Percentiles rank a stretch among this genome's conserved stretches.
These are phyloP conservation scores for Cheumatopsyche charites DNA, from an alignment of 1,140 invertebrate genomes.

Conservation along the genomic window DNA sequence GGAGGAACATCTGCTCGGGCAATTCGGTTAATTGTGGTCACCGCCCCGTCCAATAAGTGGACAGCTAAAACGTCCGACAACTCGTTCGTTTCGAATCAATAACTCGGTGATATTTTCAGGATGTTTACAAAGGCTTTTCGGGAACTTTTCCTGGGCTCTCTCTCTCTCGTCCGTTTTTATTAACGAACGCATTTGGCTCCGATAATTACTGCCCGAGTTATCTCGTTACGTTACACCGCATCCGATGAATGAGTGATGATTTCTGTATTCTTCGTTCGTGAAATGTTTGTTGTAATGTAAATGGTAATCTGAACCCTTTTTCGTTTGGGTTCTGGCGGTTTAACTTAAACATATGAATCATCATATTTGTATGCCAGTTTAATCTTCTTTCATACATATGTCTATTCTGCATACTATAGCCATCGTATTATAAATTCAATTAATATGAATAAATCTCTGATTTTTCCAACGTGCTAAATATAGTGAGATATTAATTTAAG, in stretches of 20 bases:
- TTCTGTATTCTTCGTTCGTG: background rate
- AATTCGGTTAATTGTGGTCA: slow-evolving; percentile 23
- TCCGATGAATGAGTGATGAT: slow-evolving; percentile 20
- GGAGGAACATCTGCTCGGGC: slow-evolving; percentile 16
- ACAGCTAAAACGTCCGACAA: background rate
- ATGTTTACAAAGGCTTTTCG: background rate
- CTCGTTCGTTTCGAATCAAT: background rate
- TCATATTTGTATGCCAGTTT: too few species aligned
- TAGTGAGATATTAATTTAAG: too few species aligned
- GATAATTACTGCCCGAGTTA: slow-evolving; percentile 13
- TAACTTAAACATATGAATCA: too few species aligned
- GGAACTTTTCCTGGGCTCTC: background rate
- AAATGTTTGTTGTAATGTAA: slow-evolving; percentile 2
- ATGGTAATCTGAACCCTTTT: background rate
- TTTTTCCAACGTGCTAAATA: too few species aligned
- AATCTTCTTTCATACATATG: too few species aligned
- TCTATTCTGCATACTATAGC: too few species aligned
- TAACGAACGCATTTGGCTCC: background rate
- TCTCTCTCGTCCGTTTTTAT: background rate
- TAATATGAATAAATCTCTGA: too few species aligned
- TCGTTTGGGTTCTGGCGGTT: background rate
- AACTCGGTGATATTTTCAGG: background rate
- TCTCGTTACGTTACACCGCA: background rate
- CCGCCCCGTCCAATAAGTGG: background rate
- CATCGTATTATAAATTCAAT: too few species aligned